These are phyloP conservation scores for Zaprionus camerounensis DNA, from an alignment of 1,140 invertebrate species.

Conservation along the genomic window DNA sequence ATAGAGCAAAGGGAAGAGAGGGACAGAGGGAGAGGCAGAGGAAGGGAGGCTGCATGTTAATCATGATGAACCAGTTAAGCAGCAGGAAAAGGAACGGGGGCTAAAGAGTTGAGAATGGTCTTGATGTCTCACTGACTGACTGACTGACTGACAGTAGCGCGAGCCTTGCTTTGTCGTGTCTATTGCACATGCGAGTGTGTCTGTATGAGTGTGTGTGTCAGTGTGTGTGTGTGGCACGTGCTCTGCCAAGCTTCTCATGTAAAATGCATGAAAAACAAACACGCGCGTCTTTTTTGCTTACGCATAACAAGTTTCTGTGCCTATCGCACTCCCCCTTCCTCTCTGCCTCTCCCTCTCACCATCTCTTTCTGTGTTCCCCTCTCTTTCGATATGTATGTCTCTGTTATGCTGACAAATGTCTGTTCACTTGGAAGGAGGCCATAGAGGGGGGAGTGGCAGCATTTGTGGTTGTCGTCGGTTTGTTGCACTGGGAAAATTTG, in stretches of 20 bases:
- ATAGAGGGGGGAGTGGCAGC: slow-evolving; percentile 3
- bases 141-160: slow-evolving; percentile 14
- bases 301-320: slow-evolving; percentile 44
- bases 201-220: not conserved
- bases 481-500: slow-evolving; percentile 65
- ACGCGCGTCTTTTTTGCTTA: slow-evolving; percentile 69
- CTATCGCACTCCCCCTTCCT: not conserved
- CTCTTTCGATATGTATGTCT: slow-evolving; percentile 36
- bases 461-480: slow-evolving; percentile 25
- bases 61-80: slow-evolving; percentile 79
- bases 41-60: slow-evolving; percentile 54
- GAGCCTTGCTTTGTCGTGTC: too few species aligned
- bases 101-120: slow-evolving; percentile 19
- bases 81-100: slow-evolving; percentile 33
- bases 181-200: slow-evolving; percentile 10
- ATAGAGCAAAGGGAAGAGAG: too few species aligned
- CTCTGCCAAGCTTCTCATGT: slow-evolving; percentile 51
- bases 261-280: slow-evolving; percentile 70
- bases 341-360: not conserved
- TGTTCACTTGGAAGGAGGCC: slow-evolving; percentile 11
- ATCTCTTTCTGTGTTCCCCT: not conserved
- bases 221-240: slow-evolving; percentile 34
- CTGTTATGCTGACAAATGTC: slow-evolving; percentile 68
- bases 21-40: not conserved
- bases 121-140: slow-evolving; percentile 21